phyloP scores from a whole-genome alignment of 2,888 invertebrate species.

The Sylvicola cinctus region DNA sequence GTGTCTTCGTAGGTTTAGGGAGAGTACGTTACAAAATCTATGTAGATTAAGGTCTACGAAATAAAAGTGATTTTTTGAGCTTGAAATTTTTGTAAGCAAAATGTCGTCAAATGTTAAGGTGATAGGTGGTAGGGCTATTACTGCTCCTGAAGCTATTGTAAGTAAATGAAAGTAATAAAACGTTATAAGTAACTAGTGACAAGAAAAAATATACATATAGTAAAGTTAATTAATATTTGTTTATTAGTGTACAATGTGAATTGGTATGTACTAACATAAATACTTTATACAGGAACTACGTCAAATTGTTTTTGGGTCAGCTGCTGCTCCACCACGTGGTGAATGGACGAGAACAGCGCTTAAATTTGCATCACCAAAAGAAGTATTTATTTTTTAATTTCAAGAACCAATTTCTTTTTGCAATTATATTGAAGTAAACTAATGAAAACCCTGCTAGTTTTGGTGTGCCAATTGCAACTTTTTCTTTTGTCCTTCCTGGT shows the following conservation, averaged over 20 bases:
- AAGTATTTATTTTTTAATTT: neutral
- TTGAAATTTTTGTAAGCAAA: too few relatives aligned
- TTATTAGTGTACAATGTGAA: too few relatives aligned
- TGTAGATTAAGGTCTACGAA: too few relatives aligned
- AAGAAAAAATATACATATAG: too few relatives aligned
- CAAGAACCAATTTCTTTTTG: neutral
- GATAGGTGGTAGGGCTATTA: conserved; percentile 38
- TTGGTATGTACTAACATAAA: too few relatives aligned
- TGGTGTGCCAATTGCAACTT: neutral
- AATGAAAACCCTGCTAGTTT: neutral
- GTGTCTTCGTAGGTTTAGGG: too few relatives aligned
- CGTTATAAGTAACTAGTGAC: too few relatives aligned
- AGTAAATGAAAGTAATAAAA: conserved; percentile 16
- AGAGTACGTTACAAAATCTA: too few relatives aligned
- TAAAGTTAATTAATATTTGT: too few relatives aligned
- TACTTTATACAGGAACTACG: conserved; percentile 39
- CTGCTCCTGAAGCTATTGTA: conserved; percentile 40
- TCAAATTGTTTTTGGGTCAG: conserved; percentile 39
- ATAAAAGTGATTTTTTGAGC: too few relatives aligned
- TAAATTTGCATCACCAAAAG: conserved; percentile 32
- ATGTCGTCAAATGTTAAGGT: too few relatives aligned
- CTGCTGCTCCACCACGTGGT: conserved; percentile 44
- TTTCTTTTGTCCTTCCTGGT: too few relatives aligned
- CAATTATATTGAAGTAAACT: neutral
- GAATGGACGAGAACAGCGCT: conserved; percentile 52